Conservation (phyloP, 2,888 invertebrate species). For the Melanostoma scalare region DNA sequence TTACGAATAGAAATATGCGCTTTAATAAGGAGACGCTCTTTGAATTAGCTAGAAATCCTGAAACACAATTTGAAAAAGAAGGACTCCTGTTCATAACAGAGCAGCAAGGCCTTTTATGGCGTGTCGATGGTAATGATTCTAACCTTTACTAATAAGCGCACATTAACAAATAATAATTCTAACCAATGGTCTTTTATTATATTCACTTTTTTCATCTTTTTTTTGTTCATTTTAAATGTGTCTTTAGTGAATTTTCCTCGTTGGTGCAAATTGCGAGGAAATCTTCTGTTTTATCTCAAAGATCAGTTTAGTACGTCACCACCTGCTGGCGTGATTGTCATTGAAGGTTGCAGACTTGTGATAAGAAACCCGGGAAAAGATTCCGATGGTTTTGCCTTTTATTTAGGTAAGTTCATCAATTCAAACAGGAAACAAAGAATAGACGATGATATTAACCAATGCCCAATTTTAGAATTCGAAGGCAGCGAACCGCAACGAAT, state of each 20-base stretch:
- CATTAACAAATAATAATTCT: no score
- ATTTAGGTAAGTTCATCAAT: slow-evolving; percentile 86
- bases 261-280: slow-evolving; percentile 96
- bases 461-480: slow-evolving; percentile 86
- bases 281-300: slow-evolving; percentile 96
- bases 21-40: slow-evolving; percentile 95
- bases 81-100: slow-evolving; percentile 93
- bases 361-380: slow-evolving; percentile 84
- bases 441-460: not conserved
- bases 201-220: no score
- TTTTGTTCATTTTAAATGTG: not conserved
- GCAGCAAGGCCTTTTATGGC: slow-evolving; percentile 95
- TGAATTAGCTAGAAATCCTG: slow-evolving; percentile 92
- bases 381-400: slow-evolving; percentile 90
- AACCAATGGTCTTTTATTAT: no score
- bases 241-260: slow-evolving; percentile 88
- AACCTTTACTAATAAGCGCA: not conserved
- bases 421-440: not conserved
- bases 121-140: slow-evolving; percentile 89
- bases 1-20: slow-evolving; percentile 86
- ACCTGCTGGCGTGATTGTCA: slow-evolving; percentile 92
- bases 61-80: slow-evolving; percentile 95
- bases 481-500: slow-evolving; percentile 92
- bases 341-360: slow-evolving; percentile 93
- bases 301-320: slow-evolving; percentile 94